A percentile compares a stretch with the other conserved stretches of the same genome.
Evolutionary conservation across 2,113 vertebrate genomes (phyloP).

Genomic region (Lophura nycthemera): DNA sequence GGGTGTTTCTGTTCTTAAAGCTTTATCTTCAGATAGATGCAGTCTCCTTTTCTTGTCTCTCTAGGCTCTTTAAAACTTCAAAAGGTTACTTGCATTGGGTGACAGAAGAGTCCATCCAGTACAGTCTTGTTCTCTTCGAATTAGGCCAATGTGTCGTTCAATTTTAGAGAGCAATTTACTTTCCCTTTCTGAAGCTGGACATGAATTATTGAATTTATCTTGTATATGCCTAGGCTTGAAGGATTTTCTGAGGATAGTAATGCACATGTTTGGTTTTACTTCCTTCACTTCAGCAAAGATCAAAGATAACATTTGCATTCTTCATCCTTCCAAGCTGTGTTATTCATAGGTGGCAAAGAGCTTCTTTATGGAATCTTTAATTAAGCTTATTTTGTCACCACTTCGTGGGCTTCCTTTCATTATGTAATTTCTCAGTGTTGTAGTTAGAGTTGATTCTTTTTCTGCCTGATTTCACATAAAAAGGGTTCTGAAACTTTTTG

Average conservation of each 20-base stretch:
- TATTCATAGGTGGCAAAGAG: slow-evolving; percentile 1
- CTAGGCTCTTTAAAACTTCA: not conserved
- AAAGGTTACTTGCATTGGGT: not conserved
- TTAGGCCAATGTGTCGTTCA: slow-evolving; percentile 6
- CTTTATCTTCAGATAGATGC: not conserved
- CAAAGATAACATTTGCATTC: not conserved
- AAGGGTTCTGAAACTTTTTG: not conserved
- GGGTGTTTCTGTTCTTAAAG: not conserved
- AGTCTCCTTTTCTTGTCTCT: not conserved
- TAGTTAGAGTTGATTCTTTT: not conserved
- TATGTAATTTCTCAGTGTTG: not conserved
- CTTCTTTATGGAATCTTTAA: slow-evolving; percentile 18
- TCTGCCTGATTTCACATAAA: not conserved
- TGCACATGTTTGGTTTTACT: slow-evolving; percentile 1
- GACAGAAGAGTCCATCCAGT: not conserved
- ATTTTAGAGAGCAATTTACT: not conserved
- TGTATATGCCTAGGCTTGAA: not conserved
- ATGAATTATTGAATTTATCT: slow-evolving; percentile 51
- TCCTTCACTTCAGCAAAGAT: slow-evolving; percentile 32
- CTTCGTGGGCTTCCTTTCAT: slow-evolving; percentile 1
- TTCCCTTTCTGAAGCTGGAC: not conserved
- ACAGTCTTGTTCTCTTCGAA: not conserved
- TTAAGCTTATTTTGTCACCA: slow-evolving; percentile 10
- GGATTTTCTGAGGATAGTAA: not conserved
- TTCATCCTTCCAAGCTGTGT: not conserved